Conservation (phyloP, 2,113 vertebrate genomes). For the Spheniscus mendiculus region DNA sequence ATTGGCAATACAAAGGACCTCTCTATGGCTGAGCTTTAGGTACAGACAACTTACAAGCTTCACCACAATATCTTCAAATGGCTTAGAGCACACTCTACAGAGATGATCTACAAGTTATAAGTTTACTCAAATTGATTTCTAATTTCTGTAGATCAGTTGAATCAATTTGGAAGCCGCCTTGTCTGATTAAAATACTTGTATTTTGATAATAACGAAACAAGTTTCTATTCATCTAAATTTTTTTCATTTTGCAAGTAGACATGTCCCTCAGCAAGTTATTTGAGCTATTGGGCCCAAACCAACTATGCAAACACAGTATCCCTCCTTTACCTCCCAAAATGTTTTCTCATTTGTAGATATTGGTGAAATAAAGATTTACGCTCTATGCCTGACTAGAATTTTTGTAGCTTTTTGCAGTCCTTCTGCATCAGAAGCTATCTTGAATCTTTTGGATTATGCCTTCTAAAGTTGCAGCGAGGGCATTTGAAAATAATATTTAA, state of each 20-base stretch:
- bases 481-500: not conserved
- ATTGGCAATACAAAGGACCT: not conserved
- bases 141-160: not conserved
- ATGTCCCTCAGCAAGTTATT: not conserved
- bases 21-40: not conserved
- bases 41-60: not conserved
- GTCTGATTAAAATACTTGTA: not conserved
- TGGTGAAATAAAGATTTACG: not conserved
- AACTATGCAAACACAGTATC: not conserved
- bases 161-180: not conserved
- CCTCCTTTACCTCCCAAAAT: not conserved
- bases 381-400: not conserved
- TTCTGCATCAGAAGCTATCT: not conserved
- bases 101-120: not conserved
- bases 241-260: not conserved
- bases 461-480: not conserved
- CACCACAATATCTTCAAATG: not conserved
- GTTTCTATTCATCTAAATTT: not conserved
- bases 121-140: not conserved
- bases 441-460: not conserved
- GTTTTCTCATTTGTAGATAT: not conserved
- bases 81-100: not conserved
- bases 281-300: not conserved
- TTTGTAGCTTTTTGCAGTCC: not conserved
- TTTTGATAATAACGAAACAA: not conserved